Evolutionary conservation across 2,888 invertebrate species (phyloP).

Genomic region (Diabrotica balteata): DNA sequence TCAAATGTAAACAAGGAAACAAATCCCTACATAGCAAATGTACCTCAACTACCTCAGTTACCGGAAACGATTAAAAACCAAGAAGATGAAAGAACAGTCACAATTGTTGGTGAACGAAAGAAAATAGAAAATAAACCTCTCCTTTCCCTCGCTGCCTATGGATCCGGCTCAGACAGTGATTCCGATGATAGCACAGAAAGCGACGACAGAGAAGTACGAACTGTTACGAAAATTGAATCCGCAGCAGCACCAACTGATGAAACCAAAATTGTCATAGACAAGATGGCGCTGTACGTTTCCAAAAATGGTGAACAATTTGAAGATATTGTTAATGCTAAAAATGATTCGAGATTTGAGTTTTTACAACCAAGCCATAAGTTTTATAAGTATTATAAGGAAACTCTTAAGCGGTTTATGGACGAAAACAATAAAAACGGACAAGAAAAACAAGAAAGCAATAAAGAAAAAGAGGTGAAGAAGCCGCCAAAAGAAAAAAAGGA

Average conservation of each 20-base stretch:
- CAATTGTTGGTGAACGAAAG: conserved; percentile 24
- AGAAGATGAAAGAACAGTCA: conserved; percentile 19
- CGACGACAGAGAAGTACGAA: conserved; percentile 40
- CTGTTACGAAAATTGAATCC: conserved; percentile 19
- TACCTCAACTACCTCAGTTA: conserved; percentile 40
- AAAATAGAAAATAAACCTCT: conserved; percentile 45
- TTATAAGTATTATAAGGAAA: conserved; percentile 82
- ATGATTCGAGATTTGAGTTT: conserved; percentile 88
- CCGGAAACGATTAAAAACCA: conserved; percentile 18
- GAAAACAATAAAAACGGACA: conserved; percentile 31
- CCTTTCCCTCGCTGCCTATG: conserved; percentile 53
- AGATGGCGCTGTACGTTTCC: conserved; percentile 95
- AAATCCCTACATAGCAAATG: conserved; percentile 46
- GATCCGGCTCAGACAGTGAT: conserved; percentile 52
- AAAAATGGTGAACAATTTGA: conserved; percentile 96
- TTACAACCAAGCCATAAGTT: conserved; percentile 78
- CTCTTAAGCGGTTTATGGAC: conserved; percentile 63
- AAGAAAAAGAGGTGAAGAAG: conserved; percentile 33
- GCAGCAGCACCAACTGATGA: conserved; percentile 76
- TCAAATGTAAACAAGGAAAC: conserved; percentile 55
- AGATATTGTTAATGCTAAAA: conserved; percentile 81
- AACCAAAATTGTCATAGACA: conserved; percentile 87
- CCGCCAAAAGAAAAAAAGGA: conserved; percentile 45
- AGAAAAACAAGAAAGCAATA: conserved; percentile 50
- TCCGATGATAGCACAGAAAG: conserved; percentile 47